Percentiles rank a stretch among this genome's conserved stretches.
These are phyloP conservation scores for Panorpa germanica DNA, from an alignment of 2,888 invertebrate genomes.

Conservation along the genomic window DNA sequence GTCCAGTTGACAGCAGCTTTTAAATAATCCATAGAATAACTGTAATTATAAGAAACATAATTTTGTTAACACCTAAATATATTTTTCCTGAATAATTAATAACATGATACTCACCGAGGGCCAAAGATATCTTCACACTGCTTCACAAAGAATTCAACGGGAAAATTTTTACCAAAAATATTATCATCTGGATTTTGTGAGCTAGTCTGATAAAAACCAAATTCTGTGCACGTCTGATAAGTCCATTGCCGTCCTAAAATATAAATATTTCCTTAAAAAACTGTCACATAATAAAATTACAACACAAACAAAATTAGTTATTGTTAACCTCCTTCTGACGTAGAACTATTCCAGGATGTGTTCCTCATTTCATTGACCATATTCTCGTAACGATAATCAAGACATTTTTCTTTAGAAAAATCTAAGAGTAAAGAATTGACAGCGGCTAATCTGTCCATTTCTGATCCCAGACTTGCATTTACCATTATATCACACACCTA, in stretches of 20 bases:
- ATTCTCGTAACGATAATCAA: conserved; percentile 66
- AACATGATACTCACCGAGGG: conserved; percentile 29
- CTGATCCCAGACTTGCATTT: conserved; percentile 33
- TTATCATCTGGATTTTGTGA: conserved; percentile 32
- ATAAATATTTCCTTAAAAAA: conserved; percentile 6
- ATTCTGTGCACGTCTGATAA: conserved; percentile 92
- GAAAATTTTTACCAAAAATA: conserved; percentile 61
- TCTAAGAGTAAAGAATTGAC: conserved; percentile 53
- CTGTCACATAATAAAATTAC: conserved; percentile 6
- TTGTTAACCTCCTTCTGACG: conserved; percentile 41
- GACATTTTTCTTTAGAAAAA: conserved; percentile 47
- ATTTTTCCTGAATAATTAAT: background rate
- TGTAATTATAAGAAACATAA: conserved; percentile 15
- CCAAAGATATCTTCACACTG: conserved; percentile 77
- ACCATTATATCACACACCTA: conserved; percentile 60
- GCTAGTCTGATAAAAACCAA: conserved; percentile 88
- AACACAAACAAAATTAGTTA: conserved; percentile 7
- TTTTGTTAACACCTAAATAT: conserved; percentile 1
- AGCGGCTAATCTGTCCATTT: conserved; percentile 48
- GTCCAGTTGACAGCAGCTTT: conserved; percentile 43
- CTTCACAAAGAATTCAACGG: conserved; percentile 54
- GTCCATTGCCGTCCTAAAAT: conserved; percentile 64
- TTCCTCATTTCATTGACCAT: conserved; percentile 51
- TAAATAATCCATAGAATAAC: conserved; percentile 41
- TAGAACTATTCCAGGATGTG: conserved; percentile 39